These are phyloP conservation scores for Leptestheria dahalacensis DNA, from an alignment of 1,140 invertebrate species.

Conservation along the genomic window DNA sequence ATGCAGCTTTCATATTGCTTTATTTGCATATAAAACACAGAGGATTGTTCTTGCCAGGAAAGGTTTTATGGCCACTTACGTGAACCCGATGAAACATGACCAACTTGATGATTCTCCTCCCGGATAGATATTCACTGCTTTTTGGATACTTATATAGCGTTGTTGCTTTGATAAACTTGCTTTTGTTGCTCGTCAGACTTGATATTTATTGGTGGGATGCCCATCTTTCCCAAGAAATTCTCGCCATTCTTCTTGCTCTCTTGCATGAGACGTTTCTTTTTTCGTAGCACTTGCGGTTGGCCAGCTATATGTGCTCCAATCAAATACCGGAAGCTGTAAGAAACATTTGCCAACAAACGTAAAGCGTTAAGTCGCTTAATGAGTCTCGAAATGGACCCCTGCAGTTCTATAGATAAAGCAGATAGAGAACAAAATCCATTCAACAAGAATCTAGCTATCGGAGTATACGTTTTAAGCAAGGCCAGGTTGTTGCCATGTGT, in stretches of 20 bases:
- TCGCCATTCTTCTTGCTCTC: not conserved
- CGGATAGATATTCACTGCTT: too few relatives aligned
- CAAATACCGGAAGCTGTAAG: too few relatives aligned
- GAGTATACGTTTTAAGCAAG: too few relatives aligned
- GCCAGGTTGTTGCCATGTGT: too few relatives aligned
- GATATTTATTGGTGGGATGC: not conserved
- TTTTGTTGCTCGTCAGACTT: not conserved
- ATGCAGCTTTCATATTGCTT: not conserved
- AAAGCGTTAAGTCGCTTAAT: too few relatives aligned
- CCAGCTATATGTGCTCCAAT: too few relatives aligned
- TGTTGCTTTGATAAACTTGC: not conserved
- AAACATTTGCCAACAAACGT: too few relatives aligned
- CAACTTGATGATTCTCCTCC: too few relatives aligned
- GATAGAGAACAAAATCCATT: too few relatives aligned
- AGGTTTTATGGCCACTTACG: not conserved
- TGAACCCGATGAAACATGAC: not conserved
- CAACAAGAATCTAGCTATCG: too few relatives aligned
- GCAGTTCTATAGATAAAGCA: too few relatives aligned
- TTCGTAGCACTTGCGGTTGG: not conserved
- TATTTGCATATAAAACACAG: not conserved
- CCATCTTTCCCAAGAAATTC: not conserved
- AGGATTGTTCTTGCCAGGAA: not conserved
- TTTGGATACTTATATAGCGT: not conserved
- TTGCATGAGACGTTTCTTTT: not conserved
- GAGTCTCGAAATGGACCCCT: too few relatives aligned